Base-by-base conservation (phyloP, 37 sponge, comb jelly and placozoan species). In the Aplysina aerophoba region DNA sequence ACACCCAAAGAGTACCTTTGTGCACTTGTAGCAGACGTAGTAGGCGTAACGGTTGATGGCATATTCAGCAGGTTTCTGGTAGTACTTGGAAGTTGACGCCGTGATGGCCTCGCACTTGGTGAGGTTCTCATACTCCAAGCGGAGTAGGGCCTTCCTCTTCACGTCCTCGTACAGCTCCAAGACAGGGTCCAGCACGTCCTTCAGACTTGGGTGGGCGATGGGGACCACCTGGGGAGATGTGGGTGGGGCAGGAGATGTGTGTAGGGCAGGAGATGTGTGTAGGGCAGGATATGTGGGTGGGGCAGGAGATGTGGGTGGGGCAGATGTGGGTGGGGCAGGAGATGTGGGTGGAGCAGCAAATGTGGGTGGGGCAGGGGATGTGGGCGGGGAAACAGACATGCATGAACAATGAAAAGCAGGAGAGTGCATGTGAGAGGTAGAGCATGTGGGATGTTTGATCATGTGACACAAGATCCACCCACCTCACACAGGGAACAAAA, bases 21-120 rank as follows among this genome's bases (percentile, higher is more conserved):
- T 90, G 88, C 98, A 98, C 86, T 98, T 98, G 94, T 81, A 92
- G 84, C 98, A 98, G 61, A 95, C 90, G 55, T 98, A 98, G 87
- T 98, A 98, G 55, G 96, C 93, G 87, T 98, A 98, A 60, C 92
- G 90, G 81, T 90, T 85, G 94, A 95, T 92, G 73, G 96, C 92
- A 79, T 93, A 95, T 56, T 94, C 96, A 28, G 81, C 84, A n/a
- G 98, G 96, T 27, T 95, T 91, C 86, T 97, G 92, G 82, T 92
- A 97, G 85, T 88, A 97, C 83, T 94, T 92, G 54, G 92, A 90
- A 53, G 89, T 59, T 27, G 90, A 83, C 2, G 89, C 81, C n/a
- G 93, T 92, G 71, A 94, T 69, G 40, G 93, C 96, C 44, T 95
- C 96, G 54, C 94, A 92, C 59, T 92, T 94, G 50, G 85, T 69